These are phyloP conservation scores for Cercopithecus mitis DNA, from an alignment of 2,797 vertebrate genomes.

Conservation along the genomic window DNA sequence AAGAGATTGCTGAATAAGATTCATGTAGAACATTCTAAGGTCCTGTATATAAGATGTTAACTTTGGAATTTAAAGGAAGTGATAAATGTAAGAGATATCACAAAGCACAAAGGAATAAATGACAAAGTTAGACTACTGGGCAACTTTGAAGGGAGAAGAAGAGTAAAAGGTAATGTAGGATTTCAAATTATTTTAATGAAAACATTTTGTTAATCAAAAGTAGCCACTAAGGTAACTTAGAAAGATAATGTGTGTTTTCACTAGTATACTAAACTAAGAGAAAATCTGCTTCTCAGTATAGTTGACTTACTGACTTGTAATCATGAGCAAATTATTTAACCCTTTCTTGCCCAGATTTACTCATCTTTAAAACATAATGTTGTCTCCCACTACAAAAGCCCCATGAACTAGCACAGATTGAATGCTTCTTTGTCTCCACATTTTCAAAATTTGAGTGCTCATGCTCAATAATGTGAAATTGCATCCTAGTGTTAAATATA, in stretches of 20 bases:
- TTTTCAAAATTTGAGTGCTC: slow-evolving; percentile 22
- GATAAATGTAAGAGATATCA: not conserved
- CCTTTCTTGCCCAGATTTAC: not conserved
- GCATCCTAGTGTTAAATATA: slow-evolving; percentile 9
- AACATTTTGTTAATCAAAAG: not conserved
- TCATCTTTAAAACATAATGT: slow-evolving; percentile 43
- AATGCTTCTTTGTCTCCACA: not conserved
- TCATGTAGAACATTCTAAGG: not conserved
- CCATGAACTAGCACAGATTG: not conserved
- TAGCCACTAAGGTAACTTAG: not conserved
- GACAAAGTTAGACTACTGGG: not conserved
- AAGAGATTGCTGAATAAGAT: not conserved
- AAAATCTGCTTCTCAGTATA: not conserved
- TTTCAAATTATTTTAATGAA: slow-evolving; percentile 41
- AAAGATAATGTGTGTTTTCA: not conserved
- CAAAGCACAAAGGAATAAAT: slow-evolving; percentile 21
- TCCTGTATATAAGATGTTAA: not conserved
- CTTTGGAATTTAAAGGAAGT: slow-evolving; percentile 28
- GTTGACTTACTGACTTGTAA: slow-evolving; percentile 2
- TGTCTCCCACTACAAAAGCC: not conserved
- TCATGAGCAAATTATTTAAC: slow-evolving; percentile 39
- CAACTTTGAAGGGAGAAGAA: not conserved
- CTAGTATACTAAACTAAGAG: too few species aligned
- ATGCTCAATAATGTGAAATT: not conserved
- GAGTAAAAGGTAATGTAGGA: not conserved